Conservation (phyloP, 2,888 invertebrate genomes). For the Archips xylosteana region DNA sequence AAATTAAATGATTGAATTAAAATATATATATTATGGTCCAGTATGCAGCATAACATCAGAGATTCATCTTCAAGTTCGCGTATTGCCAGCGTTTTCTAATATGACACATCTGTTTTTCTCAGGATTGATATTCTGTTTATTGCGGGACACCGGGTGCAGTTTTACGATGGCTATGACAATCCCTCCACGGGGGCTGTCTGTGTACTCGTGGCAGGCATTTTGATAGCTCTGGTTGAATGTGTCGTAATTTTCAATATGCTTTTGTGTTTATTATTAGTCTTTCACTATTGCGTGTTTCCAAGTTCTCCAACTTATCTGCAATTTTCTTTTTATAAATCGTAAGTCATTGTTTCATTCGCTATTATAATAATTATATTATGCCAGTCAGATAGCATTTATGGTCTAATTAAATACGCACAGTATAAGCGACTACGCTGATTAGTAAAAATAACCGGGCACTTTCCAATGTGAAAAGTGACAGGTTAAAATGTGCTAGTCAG, state of each 20-base stretch:
- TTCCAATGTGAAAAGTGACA: no score
- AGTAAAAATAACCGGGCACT: no score
- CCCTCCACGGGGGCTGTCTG: slow-evolving; percentile 35
- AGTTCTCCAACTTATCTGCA: background rate
- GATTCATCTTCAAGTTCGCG: background rate
- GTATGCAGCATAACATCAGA: background rate
- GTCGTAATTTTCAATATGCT: slow-evolving; percentile 17
- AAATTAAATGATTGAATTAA: no score
- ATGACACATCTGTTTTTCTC: slow-evolving; percentile 26
- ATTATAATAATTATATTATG: no score
- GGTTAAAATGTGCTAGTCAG: no score
- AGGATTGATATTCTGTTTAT: slow-evolving; percentile 39
- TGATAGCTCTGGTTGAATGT: slow-evolving; percentile 32
- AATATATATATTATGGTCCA: background rate
- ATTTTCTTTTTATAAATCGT: background rate
- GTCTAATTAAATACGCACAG: no score
- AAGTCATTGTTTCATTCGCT: background rate
- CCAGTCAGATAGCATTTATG: background rate
- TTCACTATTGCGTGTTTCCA: background rate
- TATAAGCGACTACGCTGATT: no score
- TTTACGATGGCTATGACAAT: slow-evolving; percentile 47
- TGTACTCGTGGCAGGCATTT: slow-evolving; percentile 28
- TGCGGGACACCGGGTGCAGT: slow-evolving; percentile 48
- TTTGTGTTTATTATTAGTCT: slow-evolving; percentile 15
- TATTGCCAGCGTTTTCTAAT: background rate